phyloP scores from a whole-genome alignment of 2,797 vertebrate species.

The Ataeniobius toweri region DNA sequence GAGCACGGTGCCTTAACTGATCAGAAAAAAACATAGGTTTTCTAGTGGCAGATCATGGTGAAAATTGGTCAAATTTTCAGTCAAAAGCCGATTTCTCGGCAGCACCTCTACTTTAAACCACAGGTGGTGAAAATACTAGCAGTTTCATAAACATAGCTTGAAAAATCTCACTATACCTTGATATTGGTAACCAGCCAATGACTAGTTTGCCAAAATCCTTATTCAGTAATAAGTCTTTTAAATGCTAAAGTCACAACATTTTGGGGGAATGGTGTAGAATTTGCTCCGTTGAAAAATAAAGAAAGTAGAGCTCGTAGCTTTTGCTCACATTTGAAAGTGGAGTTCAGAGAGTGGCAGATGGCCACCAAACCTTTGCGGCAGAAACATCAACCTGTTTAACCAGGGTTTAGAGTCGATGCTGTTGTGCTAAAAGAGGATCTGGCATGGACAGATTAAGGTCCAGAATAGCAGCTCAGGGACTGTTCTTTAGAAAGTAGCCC shows the following conservation, averaged over 20 bases:
- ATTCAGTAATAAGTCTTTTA: not conserved
- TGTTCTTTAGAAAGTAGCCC: conserved; percentile 49
- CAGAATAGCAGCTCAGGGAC: conserved; percentile 38
- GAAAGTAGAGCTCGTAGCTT: conserved; percentile 1
- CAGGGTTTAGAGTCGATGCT: conserved; percentile 58
- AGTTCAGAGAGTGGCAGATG: conserved; percentile 67
- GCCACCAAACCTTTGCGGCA: conserved; percentile 53
- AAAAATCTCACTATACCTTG: not conserved
- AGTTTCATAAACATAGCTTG: not conserved
- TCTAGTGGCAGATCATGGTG: not conserved
- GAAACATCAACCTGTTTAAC: conserved; percentile 67
- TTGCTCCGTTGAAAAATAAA: not conserved
- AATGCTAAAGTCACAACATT: not conserved
- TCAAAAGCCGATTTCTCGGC: not conserved
- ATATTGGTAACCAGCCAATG: not conserved
- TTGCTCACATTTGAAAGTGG: conserved; percentile 37
- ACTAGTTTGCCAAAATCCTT: not conserved
- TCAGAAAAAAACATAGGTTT: not conserved
- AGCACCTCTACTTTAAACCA: not conserved
- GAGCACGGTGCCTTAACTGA: not conserved
- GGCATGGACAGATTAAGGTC: conserved; percentile 60
- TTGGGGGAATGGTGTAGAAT: not conserved
- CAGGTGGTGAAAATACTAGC: not conserved
- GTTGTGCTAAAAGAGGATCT: conserved; percentile 64
- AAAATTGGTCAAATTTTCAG: not conserved